Base-by-base conservation (phyloP, 2,888 invertebrate species). In the Tipula helvola region DNA sequence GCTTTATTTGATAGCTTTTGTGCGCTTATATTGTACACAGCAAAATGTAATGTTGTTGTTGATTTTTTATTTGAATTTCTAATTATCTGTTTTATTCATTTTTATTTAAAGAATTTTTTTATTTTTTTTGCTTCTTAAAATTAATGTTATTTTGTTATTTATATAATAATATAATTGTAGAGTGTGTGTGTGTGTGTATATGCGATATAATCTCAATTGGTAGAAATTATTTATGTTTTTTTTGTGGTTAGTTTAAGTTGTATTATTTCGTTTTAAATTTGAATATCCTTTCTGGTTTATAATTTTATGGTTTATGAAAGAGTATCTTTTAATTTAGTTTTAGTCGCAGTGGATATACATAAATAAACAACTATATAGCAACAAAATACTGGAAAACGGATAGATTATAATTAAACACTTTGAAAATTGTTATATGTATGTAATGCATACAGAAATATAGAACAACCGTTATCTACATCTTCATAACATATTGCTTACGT, bases 1-100 rank as follows among this genome's bases (percentile, higher is more conserved):
- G 84, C 84, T 84, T 84, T 84, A 84, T 84, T 84, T 84, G 84
- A 84, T 84, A 84, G 84, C 84, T 84, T 84, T 84, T 39, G 84
- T 84, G 7, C 41, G 39, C 36, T 4, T 41, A 7, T 84, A 39
- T n/a, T n/a, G 39, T 39, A 36, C 12, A 36, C 5, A 39, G 36
- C n/a, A 84, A 36, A 39, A 84, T 83, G 83, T 84, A 39, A 84
- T 84, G 84, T 84, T 84, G 84, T 84, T 84, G 41, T 84, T 84
- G 36, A 71, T 84, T 84, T 84, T 84, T 84, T 84, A 84, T 84
- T 84, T 84, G 16, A 84, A 84, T 84, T 84, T 84, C 41, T 84
- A 39, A 39, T 39, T 84, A 36, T 84, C 41, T 39, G 41, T 84
- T 84, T 84, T 41, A 39, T 84, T 84, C 39, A 84, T 16, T 84